These are phyloP conservation scores for Caenorhabditis angaria DNA, from an alignment of 2,888 invertebrate species.

Conservation along the genomic window DNA sequence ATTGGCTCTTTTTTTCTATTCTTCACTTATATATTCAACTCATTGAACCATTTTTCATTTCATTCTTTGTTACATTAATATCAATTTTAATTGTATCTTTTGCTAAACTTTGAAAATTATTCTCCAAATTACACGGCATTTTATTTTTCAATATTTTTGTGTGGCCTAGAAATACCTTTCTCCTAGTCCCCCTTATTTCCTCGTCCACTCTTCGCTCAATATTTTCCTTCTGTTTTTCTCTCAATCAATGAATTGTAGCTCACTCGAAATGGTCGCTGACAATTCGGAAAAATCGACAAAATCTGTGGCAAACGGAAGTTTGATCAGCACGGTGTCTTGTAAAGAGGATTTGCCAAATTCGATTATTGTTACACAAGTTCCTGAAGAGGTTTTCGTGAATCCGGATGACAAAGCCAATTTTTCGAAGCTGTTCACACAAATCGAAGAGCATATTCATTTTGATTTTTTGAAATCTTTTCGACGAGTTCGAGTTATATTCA, in stretches of 20 bases:
- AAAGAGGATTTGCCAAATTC: conserved; percentile 71
- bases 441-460: conserved; percentile 85
- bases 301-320: conserved; percentile 30
- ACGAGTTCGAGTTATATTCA: conserved; percentile 60
- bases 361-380: conserved; percentile 68
- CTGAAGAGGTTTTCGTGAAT: conserved; percentile 63
- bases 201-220: background rate
- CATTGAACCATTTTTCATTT: background rate
- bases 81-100: background rate
- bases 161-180: background rate
- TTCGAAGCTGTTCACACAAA: conserved; percentile 85
- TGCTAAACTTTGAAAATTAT: background rate
- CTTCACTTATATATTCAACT: background rate
- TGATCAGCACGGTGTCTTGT: conserved; percentile 44
- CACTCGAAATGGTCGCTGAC: conserved; percentile 35
- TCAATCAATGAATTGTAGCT: background rate
- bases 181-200: background rate
- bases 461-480: conserved; percentile 92
- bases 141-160: background rate
- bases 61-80: background rate
- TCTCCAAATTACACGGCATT: background rate
- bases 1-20: background rate
- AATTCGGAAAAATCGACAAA: conserved; percentile 40
- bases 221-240: background rate
- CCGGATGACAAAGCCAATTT: conserved; percentile 75